phyloP scores from a whole-genome alignment of 2,797 vertebrate genomes.

The Gobio occitaniae region DNA sequence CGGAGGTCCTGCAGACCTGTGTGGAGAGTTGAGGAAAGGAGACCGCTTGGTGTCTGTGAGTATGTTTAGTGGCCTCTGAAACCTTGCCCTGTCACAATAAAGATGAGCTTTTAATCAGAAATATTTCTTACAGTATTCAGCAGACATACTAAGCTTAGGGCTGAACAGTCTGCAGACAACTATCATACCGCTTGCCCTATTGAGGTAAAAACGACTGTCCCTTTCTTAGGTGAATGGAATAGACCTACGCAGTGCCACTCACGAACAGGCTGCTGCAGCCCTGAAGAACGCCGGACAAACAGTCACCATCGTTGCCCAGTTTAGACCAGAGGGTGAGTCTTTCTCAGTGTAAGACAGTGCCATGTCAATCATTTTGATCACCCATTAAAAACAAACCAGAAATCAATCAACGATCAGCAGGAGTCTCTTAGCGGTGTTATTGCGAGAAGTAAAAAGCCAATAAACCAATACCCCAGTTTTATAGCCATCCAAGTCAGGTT shows the following conservation, averaged over 20 bases:
- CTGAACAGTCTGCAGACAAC: background rate
- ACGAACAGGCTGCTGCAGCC: conserved; percentile 94
- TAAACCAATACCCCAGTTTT: background rate
- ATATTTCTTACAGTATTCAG: background rate
- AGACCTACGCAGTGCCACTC: conserved; percentile 91
- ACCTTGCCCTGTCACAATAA: background rate
- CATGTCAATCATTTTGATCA: background rate
- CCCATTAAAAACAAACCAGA: background rate
- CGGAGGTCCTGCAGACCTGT: conserved; percentile 94
- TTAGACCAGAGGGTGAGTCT: conserved; percentile 93
- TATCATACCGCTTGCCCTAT: background rate
- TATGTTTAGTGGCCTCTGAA: background rate
- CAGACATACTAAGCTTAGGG: background rate
- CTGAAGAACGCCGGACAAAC: conserved; percentile 96
- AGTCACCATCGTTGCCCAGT: conserved; percentile 94
- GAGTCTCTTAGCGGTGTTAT: background rate
- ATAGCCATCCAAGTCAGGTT: background rate
- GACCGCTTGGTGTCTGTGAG: conserved; percentile 94
- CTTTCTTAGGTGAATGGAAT: conserved; percentile 90
- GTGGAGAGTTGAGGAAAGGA: conserved; percentile 95
- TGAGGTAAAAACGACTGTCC: background rate
- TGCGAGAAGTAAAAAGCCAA: background rate
- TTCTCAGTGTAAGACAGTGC: background rate
- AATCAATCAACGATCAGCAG: conserved; percentile 10
- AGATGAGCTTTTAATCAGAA: background rate